phyloP scores from a whole-genome alignment of 2,888 invertebrate genomes.

The Dascillus cervinus region DNA sequence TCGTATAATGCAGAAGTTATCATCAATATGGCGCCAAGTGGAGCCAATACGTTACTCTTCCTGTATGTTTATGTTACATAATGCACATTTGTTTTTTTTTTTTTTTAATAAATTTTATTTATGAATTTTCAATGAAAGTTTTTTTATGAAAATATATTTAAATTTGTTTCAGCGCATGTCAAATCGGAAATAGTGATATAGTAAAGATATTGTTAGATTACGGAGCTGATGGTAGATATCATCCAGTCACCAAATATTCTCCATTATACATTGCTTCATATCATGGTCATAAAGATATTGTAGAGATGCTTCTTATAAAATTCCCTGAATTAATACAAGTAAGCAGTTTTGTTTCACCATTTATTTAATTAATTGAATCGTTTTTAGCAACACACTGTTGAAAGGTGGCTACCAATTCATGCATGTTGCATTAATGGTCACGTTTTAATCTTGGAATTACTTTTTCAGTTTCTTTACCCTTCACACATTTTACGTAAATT shows the following conservation, averaged over 20 bases:
- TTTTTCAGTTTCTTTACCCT: constrained; percentile 80
- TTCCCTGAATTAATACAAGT: constrained; percentile 81
- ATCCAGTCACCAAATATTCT: constrained; percentile 86
- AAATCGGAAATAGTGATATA: constrained; percentile 72
- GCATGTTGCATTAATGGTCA: constrained; percentile 89
- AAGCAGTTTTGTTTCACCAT: constrained; percentile 8
- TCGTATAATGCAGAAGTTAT: constrained; percentile 62
- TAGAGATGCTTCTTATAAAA: constrained; percentile 63
- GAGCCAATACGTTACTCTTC: constrained; percentile 80
- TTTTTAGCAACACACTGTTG: constrained; percentile 72
- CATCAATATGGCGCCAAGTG: constrained; percentile 81
- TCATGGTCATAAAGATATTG: constrained; percentile 74
- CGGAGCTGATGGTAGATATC: constrained; percentile 82
- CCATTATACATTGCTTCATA: constrained; percentile 87
- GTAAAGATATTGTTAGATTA: constrained; percentile 70
- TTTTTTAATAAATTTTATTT: background rate
- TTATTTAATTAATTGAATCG: background rate
- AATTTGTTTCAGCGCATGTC: constrained; percentile 64
- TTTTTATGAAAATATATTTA: background rate
- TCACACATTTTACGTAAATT: constrained; percentile 55
- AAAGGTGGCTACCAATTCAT: constrained; percentile 88
- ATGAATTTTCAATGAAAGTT: background rate
- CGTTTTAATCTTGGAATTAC: constrained; percentile 62
- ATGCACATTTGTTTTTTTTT: constrained; percentile 1
- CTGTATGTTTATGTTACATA: constrained; percentile 51